Conservation (phyloP, 2,888 invertebrate genomes). For the Phaonia tiefii region DNA sequence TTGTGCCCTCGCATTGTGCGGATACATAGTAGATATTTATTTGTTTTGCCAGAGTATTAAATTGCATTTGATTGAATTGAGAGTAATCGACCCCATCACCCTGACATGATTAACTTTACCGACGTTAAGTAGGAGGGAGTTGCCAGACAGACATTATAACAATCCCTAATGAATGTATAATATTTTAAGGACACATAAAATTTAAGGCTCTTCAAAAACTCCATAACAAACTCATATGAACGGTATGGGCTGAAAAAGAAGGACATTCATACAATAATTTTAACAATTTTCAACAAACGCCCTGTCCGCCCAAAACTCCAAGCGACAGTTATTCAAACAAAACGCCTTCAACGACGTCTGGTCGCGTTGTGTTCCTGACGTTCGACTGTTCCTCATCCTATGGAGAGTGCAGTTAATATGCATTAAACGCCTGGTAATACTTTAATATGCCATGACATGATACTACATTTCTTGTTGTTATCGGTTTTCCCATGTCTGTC, state of each 20-base stretch:
- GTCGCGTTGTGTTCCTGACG: slow-evolving; percentile 7
- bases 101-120: neutral
- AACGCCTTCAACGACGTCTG: slow-evolving; percentile 57
- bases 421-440: slow-evolving; percentile 44
- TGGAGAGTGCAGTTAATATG: slow-evolving; percentile 5
- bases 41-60: slow-evolving; percentile 17
- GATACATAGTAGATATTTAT: slow-evolving; percentile 43
- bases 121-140: neutral
- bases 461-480: slow-evolving; percentile 6
- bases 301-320: slow-evolving; percentile 26
- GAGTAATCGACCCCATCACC: slow-evolving; percentile 25
- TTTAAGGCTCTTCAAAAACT: slow-evolving; percentile 12
- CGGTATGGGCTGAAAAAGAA: slow-evolving; percentile 16
- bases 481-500: slow-evolving; percentile 21
- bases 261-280: slow-evolving; percentile 50
- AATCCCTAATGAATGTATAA: slow-evolving; percentile 16
- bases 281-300: slow-evolving; percentile 56
- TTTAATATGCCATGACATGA: slow-evolving; percentile 9
- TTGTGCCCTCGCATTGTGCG: neutral
- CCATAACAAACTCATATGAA: neutral
- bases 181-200: neutral
- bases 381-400: slow-evolving; percentile 11
- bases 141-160: slow-evolving; percentile 29
- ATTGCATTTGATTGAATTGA: slow-evolving; percentile 19
- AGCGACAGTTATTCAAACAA: slow-evolving; percentile 51